Evolutionary conservation across 2,888 invertebrate species (phyloP), one percentile per base, ranked within the genome.

Genomic region (Caenorhabditis panamensis): DNA sequence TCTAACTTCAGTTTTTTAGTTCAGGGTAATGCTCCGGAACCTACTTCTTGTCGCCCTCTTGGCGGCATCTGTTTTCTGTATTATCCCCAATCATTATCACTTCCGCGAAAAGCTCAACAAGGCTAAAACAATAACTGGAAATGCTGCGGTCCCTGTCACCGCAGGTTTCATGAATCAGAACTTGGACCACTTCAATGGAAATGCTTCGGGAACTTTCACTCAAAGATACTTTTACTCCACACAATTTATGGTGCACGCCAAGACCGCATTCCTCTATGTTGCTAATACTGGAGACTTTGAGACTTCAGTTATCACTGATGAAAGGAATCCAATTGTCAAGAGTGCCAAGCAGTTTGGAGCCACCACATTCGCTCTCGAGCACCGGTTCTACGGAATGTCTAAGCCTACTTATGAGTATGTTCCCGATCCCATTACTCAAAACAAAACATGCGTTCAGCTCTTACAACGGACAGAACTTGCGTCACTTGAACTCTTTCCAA

Each of bases 331-430:
- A n/a, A 53, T 82, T 18, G 79, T 75, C 5, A 62, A 63, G 22
- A 64, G 72, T 47, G 85, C 83, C 0, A 93, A 94, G 88, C 92
- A 94, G 85, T 95, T 94, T 90, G 94, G 94, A 61, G 97, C 97
- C 0, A 92, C 96, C 24, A 95, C 95, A 85, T 94, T 97, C 76
- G 94, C 94, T 91, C 91, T 97, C 79, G 97, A 97, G 91, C 97
- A 97, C 92, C 93, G 97, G 78, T 97, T 93, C 92, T 97, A 97
- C 93, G 97, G 97, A 66, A 93, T 95, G 91, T 94, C 79, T 93
- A 94, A 0, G 94, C 95, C 83, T 1, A 53, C 54, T 18, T 53
- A 61, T n/a, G 56, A 69, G 63, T 73, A 37, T 58, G 59, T 79
- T 5, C n/a, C 18, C n/a, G 4, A 9, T 16, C 26, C 0, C 37